These are phyloP conservation scores for Myopa tessellatipennis DNA, from an alignment of 2,888 invertebrate genomes.

Conservation along the genomic window DNA sequence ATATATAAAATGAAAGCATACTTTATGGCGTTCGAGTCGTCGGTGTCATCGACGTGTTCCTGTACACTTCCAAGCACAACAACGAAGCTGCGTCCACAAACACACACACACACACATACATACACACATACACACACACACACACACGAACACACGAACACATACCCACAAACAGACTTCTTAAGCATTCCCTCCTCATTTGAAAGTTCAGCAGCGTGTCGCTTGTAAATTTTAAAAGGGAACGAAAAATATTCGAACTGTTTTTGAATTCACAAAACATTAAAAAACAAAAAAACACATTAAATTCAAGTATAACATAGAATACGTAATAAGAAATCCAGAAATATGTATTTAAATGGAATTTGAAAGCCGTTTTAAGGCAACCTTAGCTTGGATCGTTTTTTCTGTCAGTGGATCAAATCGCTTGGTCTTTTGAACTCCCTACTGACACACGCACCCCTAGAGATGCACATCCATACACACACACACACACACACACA, in stretches of 20 bases:
- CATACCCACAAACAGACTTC: background rate
- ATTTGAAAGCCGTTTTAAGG: background rate
- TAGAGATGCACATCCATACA: background rate
- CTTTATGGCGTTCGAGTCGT: background rate
- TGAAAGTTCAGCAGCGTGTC: background rate
- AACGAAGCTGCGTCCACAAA: background rate
- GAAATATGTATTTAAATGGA: no score
- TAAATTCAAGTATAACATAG: no score
- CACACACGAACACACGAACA: constrained; percentile 2
- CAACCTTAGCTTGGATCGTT: background rate
- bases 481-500: constrained; percentile 3
- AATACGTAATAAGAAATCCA: no score
- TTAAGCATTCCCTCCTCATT: no score
- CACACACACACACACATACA: background rate
- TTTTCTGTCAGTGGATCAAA: background rate
- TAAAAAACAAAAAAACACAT: no score
- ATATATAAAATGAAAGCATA: background rate
- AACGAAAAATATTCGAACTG: background rate
- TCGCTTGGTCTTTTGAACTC: no score
- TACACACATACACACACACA: background rate
- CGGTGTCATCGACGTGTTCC: background rate
- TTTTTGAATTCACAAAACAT: no score
- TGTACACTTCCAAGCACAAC: background rate
- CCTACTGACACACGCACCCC: no score
- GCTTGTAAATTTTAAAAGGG: background rate